phyloP scores from a whole-genome alignment of 2,797 vertebrate genomes.

The Sebastes aleutianus region DNA sequence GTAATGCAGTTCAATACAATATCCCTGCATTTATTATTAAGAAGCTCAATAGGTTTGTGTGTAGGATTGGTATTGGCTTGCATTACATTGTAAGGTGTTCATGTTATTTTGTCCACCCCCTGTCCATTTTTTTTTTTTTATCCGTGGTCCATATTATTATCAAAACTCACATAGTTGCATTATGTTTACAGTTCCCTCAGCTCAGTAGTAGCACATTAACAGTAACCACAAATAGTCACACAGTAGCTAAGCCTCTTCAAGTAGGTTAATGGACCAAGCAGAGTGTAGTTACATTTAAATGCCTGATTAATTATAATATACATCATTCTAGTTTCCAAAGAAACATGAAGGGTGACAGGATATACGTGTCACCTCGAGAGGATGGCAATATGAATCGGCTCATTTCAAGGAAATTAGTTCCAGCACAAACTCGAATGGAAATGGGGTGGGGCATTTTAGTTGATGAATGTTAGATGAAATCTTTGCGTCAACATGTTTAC shows the following conservation, averaged over 20 bases:
- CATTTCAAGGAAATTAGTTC: conserved; percentile 34
- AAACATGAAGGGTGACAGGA: conserved; percentile 24
- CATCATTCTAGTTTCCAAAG: conserved; percentile 57
- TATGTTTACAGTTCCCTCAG: conserved; percentile 31
- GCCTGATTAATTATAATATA: conserved; percentile 60
- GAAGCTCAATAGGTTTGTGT: not conserved
- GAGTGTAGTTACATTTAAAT: conserved; percentile 64
- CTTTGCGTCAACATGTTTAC: conserved; percentile 58
- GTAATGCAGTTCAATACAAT: not conserved
- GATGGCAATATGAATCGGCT: conserved; percentile 17
- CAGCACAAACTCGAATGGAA: conserved; percentile 42
- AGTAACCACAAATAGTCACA: conserved; percentile 42
- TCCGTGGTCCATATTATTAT: not conserved
- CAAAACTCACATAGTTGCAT: not conserved
- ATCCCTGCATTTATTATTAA: not conserved
- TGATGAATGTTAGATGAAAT: conserved; percentile 50
- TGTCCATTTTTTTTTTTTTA: not conserved
- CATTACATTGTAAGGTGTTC: not conserved
- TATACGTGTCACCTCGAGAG: conserved; percentile 27
- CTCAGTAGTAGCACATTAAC: conserved; percentile 34
- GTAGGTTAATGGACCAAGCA: conserved; percentile 71
- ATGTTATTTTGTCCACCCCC: conserved; percentile 3
- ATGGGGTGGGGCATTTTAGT: not conserved
- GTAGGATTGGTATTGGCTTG: not conserved
- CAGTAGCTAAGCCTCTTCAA: conserved; percentile 49